Evolutionary conservation across 2,113 vertebrate species (phyloP).

Genomic region (Pholis gunnellus): DNA sequence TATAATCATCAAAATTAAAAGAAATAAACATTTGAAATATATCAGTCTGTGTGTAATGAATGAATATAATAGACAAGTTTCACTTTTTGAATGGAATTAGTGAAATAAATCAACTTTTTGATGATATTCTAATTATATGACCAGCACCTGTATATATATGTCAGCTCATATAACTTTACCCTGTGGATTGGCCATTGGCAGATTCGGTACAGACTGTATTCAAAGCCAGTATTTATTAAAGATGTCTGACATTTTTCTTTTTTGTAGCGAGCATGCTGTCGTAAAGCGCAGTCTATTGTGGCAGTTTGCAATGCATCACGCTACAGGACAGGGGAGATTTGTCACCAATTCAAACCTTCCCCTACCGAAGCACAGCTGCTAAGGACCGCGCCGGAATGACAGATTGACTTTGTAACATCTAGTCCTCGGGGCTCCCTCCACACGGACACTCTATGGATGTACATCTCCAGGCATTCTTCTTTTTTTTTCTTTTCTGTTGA

Average conservation of each 20-base stretch:
- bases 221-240: slow-evolving; percentile 71
- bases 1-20: too few relatives aligned
- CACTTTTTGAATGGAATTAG: too few relatives aligned
- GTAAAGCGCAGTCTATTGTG: slow-evolving; percentile 60
- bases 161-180: slow-evolving; percentile 49
- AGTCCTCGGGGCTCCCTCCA: slow-evolving; percentile 64
- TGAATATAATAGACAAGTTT: too few relatives aligned
- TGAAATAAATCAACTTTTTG: too few relatives aligned
- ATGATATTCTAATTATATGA: too few relatives aligned
- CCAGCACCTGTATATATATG: slow-evolving; percentile 22
- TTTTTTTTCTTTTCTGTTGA: slow-evolving; percentile 64
- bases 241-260: slow-evolving; percentile 58
- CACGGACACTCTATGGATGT: slow-evolving; percentile 54
- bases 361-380: slow-evolving; percentile 54
- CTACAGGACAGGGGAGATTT: slow-evolving; percentile 64
- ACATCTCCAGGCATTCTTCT: slow-evolving; percentile 61
- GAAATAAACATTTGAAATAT: too few relatives aligned
- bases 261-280: slow-evolving; percentile 52
- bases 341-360: slow-evolving; percentile 68
- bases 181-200: slow-evolving; percentile 39
- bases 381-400: slow-evolving; percentile 59
- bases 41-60: too few relatives aligned
- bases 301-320: slow-evolving; percentile 68
- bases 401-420: slow-evolving; percentile 60
- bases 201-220: slow-evolving; percentile 51